Percentiles rank a stretch among this genome's conserved stretches.
phyloP scores from a whole-genome alignment of 2,113 vertebrate genomes.

The Rhodinocichla rosea region DNA sequence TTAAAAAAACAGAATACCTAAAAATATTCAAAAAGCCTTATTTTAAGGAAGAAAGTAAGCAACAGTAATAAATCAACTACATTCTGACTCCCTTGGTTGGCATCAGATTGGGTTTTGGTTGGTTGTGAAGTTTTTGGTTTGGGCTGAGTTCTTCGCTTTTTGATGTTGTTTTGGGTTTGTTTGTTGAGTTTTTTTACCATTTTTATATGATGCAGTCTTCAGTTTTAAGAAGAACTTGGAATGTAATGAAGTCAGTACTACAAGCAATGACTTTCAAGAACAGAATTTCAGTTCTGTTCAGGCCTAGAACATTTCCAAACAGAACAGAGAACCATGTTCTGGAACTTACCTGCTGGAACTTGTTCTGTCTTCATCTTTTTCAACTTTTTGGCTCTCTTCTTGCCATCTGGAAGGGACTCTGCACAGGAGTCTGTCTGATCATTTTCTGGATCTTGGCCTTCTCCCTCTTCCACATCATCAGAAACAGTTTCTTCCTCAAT shows the following conservation, averaged over 20 bases:
- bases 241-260: background rate
- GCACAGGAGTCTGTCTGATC: conserved; percentile 59
- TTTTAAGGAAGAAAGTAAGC: background rate
- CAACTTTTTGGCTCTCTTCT: conserved; percentile 80
- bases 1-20: background rate
- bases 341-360: conserved; percentile 67
- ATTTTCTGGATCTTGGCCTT: conserved; percentile 55
- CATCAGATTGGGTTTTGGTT: background rate
- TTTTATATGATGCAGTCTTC: background rate
- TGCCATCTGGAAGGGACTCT: conserved; percentile 65
- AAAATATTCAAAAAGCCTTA: background rate
- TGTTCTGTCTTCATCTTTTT: conserved; percentile 81
- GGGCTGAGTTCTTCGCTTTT: background rate
- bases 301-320: background rate
- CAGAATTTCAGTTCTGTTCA: background rate
- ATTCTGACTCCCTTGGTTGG: background rate
- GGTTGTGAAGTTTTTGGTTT: background rate
- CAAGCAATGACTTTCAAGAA: background rate
- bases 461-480: conserved; percentile 54
- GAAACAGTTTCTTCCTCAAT: conserved; percentile 70
- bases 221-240: background rate
- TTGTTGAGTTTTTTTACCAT: background rate
- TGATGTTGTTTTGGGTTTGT: background rate
- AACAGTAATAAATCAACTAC: background rate
- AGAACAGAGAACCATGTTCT: background rate